Conservation (phyloP, 2,888 invertebrate species). For the Brachynemurus nebulosus region DNA sequence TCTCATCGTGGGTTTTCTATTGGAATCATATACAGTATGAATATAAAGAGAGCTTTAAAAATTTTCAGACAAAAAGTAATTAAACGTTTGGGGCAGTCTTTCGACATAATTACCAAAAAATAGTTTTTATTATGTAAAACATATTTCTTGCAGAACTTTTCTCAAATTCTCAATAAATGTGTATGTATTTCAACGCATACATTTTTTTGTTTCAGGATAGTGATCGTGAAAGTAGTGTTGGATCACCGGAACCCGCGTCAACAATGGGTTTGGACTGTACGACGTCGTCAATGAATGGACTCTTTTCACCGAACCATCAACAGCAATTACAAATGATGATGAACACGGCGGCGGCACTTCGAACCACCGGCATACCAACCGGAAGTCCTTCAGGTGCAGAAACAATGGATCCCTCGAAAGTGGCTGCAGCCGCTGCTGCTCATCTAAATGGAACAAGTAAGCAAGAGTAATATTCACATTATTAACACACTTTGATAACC, state of each 20-base stretch:
- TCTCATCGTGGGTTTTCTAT: no score
- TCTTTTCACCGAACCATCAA: constrained; percentile 24
- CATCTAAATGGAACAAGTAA: constrained; percentile 53
- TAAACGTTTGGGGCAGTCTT: no score
- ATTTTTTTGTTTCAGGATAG: constrained; percentile 38
- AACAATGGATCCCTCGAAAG: constrained; percentile 28
- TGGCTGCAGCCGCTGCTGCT: constrained; percentile 37
- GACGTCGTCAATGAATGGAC: constrained; percentile 21
- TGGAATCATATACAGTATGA: no score
- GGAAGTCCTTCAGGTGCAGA: constrained; percentile 21
- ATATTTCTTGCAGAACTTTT: background rate
- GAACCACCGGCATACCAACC: constrained; percentile 24
- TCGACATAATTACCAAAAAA: no score
- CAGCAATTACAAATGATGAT: constrained; percentile 18
- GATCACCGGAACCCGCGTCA: constrained; percentile 42
- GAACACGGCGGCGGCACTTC: constrained; percentile 18
- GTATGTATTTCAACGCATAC: no score
- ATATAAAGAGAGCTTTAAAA: no score
- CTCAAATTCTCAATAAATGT: background rate
- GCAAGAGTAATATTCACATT: constrained; percentile 31
- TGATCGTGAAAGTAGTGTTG: constrained; percentile 49
- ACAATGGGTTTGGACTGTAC: constrained; percentile 31
- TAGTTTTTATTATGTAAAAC: no score
- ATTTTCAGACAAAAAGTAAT: no score
- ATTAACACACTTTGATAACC: no score